Evolutionary conservation across 2,113 vertebrate species (phyloP).

Genomic region (Megaceryle maxima): DNA sequence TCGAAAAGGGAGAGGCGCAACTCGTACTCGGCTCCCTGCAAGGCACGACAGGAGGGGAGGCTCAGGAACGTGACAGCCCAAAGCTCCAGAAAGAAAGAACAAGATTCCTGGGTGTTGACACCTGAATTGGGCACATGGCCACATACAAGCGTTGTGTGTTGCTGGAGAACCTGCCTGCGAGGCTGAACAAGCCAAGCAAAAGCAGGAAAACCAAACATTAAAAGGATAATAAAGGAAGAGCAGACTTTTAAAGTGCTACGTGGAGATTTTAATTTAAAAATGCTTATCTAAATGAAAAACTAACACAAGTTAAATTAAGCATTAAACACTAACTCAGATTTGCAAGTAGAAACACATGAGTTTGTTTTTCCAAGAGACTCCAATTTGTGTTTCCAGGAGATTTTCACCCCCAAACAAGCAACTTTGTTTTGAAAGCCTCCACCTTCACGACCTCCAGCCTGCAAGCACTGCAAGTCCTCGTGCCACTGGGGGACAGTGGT

Average conservation of each 20-base stretch:
- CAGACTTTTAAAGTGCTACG: background rate
- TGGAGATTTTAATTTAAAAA: background rate
- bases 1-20: slow-evolving; percentile 88
- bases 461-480: rapidly evolving
- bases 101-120: background rate
- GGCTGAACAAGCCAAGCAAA: background rate
- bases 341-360: rapidly evolving
- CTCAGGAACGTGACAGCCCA: background rate
- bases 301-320: background rate
- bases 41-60: rapidly evolving
- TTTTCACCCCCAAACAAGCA: background rate
- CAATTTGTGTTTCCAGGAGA: background rate
- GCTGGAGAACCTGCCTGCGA: background rate
- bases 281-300: background rate
- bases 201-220: background rate
- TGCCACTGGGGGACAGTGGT: rapidly evolving
- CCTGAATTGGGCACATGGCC: rapidly evolving
- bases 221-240: too few species aligned
- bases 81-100: background rate
- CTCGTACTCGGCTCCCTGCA: slow-evolving; percentile 71
- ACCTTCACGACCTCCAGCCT: rapidly evolving
- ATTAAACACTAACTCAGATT: background rate
- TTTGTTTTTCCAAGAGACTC: background rate
- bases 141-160: rapidly evolving
- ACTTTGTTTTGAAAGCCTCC: rapidly evolving